Conservation (phyloP, 92 coral and sea anemone species). For the Porites cylindrica region DNA sequence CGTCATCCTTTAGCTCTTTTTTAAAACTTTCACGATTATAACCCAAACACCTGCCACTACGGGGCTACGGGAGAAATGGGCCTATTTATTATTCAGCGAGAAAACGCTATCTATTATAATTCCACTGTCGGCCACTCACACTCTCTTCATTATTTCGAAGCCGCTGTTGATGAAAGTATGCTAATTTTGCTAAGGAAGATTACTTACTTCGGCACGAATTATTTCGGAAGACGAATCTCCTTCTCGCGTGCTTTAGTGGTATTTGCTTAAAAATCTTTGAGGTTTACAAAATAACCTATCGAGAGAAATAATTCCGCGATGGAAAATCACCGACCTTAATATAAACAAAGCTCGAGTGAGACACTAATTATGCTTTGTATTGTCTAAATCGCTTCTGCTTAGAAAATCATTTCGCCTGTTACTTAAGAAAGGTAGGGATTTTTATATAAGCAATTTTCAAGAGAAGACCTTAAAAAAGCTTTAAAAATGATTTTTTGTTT, state of each 20-base stretch:
- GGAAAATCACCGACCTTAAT: conserved; percentile 7
- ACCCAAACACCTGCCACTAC: conserved; percentile 27
- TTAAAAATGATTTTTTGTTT: not conserved
- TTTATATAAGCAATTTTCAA: not conserved
- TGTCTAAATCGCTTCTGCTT: conserved; percentile 10
- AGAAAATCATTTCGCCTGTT: no score
- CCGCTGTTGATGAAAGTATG: conserved; percentile 18
- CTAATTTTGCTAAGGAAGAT: conserved; percentile 34
- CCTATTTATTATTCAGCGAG: conserved; percentile 40
- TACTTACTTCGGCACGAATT: not conserved
- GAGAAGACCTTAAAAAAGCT: not conserved
- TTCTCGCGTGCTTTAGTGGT: not conserved
- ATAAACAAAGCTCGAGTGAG: conserved; percentile 19
- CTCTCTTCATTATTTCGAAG: conserved; percentile 4
- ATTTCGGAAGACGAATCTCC: not conserved
- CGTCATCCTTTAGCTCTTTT: conserved; percentile 20
- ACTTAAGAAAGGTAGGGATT: not conserved
- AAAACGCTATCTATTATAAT: conserved; percentile 49
- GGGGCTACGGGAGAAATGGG: not conserved
- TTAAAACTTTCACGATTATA: conserved; percentile 16
- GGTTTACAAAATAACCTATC: not conserved
- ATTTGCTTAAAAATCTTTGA: not conserved
- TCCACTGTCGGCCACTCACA: conserved; percentile 39
- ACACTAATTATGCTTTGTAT: conserved; percentile 9
- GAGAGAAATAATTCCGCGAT: not conserved